Base-by-base conservation (phyloP, 2,797 vertebrate species). In the Linurgus olivaceus region DNA sequence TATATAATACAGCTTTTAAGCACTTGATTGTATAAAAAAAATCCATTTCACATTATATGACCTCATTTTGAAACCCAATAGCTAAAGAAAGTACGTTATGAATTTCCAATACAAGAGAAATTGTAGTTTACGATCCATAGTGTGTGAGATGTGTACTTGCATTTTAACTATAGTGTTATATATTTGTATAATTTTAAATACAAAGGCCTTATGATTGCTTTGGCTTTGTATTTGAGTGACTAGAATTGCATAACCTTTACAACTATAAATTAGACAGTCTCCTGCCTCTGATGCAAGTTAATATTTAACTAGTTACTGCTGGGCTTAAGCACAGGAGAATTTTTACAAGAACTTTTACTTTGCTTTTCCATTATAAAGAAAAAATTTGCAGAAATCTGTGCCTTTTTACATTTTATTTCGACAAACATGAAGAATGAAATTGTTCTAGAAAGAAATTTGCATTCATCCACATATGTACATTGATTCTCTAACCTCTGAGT, bases 1-100 rank as follows among this genome's bases (percentile, higher is more conserved):
- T 80, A 80, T 89, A 38, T 94, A 97, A 95, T 93, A 79, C 71
- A 92, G 40, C 79, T 96, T 93, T 97, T 93, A 97, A 94, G 70
- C 93, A 92, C 86, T 96, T 96, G 92, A 94, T 96, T 97, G 85
- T 79, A 95, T 94, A 93, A 96, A 97, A 95, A 96, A 97, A 97
- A 97, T 96, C 91, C 48, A 97, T 97, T 97, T 97, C 81, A 92
- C 86, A 93, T 97, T 96, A 91, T 97, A 91, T 97, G 97, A 97
- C 92, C 96, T 97, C 86, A 94, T 97, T 97, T 97, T 97, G 80
- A 88, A 95, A 94, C 37, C 68, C 47, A 95, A 91, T 95, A 94
- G 55, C 67, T 93, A 95, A 97, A 96, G 95, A 96, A 97, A 96
- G 78, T 93, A 86, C 12, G 14, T 95, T 96, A 97, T 91, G 94